Evolutionary conservation across 2,113 vertebrate genomes (phyloP).

Genomic region (Prunella fulvescens): DNA sequence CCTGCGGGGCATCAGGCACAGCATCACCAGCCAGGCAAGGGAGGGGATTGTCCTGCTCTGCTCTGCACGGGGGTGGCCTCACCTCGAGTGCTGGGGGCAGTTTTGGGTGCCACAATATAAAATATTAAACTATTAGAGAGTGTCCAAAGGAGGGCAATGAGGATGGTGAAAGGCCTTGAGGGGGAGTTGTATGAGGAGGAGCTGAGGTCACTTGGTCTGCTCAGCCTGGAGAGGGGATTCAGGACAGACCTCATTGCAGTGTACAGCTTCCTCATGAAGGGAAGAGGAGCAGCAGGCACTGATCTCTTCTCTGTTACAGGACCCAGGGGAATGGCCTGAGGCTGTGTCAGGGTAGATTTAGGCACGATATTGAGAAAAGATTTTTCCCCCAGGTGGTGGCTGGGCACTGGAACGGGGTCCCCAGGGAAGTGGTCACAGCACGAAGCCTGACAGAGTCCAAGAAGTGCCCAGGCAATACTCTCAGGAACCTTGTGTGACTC

Average conservation of each 20-base stretch:
- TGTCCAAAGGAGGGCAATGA: rapidly evolving
- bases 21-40: rapidly evolving
- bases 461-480: neutral
- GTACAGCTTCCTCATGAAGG: neutral
- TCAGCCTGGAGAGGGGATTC: neutral
- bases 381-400: neutral
- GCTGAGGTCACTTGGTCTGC: neutral
- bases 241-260: neutral
- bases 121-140: neutral
- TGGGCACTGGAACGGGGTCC: neutral
- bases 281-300: neutral
- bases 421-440: neutral
- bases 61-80: rapidly evolving
- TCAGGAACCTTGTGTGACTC: neutral
- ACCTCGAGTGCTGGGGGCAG: rapidly evolving
- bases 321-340: rapidly evolving
- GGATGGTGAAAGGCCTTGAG: neutral
- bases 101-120: neutral
- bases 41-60: neutral
- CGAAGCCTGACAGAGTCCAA: rapidly evolving
- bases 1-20: neutral
- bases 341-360: neutral
- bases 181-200: rapidly evolving
- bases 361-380: neutral
- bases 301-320: neutral